These are phyloP conservation scores for Heloderma charlesbogerti DNA, from an alignment of 2,113 vertebrate genomes.

Conservation along the genomic window DNA sequence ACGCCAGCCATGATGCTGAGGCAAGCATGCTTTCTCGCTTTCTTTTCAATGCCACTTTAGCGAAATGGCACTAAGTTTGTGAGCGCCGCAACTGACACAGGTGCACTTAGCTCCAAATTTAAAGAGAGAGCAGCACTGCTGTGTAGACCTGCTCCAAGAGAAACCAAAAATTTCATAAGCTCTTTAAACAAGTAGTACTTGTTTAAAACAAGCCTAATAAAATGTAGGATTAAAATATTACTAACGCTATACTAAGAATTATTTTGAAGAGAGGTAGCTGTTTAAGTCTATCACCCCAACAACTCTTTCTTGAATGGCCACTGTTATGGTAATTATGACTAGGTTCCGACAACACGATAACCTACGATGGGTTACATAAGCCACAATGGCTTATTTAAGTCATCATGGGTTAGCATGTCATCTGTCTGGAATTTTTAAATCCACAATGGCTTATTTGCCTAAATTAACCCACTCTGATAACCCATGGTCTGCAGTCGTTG, in stretches of 20 bases:
- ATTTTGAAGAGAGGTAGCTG: background rate
- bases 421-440: no score
- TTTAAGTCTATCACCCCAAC: no score
- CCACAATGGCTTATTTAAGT: no score
- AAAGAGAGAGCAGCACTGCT: background rate
- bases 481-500: no score
- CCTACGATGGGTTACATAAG: no score
- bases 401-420: no score
- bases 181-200: background rate
- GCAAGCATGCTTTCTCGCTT: background rate
- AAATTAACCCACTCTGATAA: no score
- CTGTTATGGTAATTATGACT: no score
- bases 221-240: background rate
- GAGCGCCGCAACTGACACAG: background rate
- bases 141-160: background rate
- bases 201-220: background rate
- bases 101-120: background rate
- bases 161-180: background rate
- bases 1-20: background rate
- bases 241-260: background rate
- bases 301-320: no score
- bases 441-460: no score
- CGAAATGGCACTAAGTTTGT: background rate
- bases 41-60: background rate
- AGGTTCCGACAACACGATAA: no score